A percentile compares a stretch with the other conserved stretches of the same genome.
phyloP scores from a whole-genome alignment of 2,888 invertebrate genomes.

The Plagodis pulveraria region DNA sequence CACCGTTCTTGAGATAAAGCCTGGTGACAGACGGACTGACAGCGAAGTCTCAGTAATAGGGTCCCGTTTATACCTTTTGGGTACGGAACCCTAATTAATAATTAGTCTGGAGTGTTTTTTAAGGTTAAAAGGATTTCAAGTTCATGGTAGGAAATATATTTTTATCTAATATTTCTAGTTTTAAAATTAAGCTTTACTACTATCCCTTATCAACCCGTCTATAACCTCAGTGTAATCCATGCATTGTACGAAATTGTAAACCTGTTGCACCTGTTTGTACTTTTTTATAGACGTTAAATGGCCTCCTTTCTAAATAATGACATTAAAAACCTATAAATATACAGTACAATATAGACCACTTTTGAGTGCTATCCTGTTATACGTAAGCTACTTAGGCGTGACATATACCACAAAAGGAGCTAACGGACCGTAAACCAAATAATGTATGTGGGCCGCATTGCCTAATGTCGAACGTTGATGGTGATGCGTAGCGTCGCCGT shows the following conservation, averaged over 20 bases:
- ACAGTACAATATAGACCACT: constrained; percentile 6
- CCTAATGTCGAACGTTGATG: constrained; percentile 68
- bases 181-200: not conserved
- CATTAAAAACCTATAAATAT: not conserved
- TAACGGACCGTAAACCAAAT: constrained; percentile 73
- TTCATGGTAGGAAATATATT: not conserved
- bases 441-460: constrained; percentile 71
- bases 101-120: no score
- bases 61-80: no score
- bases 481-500: constrained; percentile 61
- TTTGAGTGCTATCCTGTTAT: constrained; percentile 23
- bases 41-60: no score
- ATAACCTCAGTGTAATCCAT: constrained; percentile 8
- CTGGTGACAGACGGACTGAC: no score
- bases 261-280: constrained; percentile 11
- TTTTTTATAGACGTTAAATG: constrained; percentile 4
- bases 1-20: no score
- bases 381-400: constrained; percentile 43
- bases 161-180: not conserved
- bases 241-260: constrained; percentile 5
- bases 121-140: not conserved
- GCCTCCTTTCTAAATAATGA: constrained; percentile 8
- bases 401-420: constrained; percentile 54
- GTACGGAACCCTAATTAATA: no score
- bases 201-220: constrained; percentile 6